Evolutionary conservation across 1,140 invertebrate species (phyloP).

Genomic region (Macrobrachium nipponense): DNA sequence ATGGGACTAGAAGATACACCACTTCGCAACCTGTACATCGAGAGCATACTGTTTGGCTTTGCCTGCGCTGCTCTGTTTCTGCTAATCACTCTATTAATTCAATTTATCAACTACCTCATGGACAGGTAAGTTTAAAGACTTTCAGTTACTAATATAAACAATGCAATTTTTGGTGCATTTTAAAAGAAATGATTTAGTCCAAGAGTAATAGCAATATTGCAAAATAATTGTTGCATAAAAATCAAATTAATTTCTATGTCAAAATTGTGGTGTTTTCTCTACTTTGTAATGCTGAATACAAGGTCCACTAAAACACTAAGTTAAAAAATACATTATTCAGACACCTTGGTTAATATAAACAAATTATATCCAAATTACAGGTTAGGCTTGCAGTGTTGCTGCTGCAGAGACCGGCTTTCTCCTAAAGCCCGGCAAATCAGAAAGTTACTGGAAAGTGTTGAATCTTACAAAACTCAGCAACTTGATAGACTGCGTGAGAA

Average conservation of each 20-base stretch:
- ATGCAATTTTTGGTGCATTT: conserved; percentile 16
- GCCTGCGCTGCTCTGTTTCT: conserved; percentile 84
- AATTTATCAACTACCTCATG: conserved; percentile 74
- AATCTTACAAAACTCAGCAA: conserved; percentile 80
- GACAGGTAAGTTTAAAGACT: conserved; percentile 54
- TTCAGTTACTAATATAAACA: not conserved
- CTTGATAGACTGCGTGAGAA: conserved; percentile 83
- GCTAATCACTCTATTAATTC: conserved; percentile 80
- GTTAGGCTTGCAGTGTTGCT: conserved; percentile 70
- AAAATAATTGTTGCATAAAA: not conserved
- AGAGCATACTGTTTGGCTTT: conserved; percentile 84
- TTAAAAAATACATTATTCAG: too few species aligned
- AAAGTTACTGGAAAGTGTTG: conserved; percentile 87
- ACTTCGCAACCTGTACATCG: conserved; percentile 84
- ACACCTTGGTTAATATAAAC: conserved; percentile 10
- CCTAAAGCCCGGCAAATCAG: conserved; percentile 85
- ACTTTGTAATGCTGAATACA: too few species aligned
- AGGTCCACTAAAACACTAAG: too few species aligned
- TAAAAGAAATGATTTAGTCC: not conserved
- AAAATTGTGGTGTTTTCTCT: not conserved
- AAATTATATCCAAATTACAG: conserved; percentile 55
- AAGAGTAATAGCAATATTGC: not conserved
- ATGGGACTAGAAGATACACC: conserved; percentile 78
- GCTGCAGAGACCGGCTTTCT: conserved; percentile 75
- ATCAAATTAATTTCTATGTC: not conserved